Conservation (phyloP, 2,797 vertebrate genomes). For the Microchirus variegatus region DNA sequence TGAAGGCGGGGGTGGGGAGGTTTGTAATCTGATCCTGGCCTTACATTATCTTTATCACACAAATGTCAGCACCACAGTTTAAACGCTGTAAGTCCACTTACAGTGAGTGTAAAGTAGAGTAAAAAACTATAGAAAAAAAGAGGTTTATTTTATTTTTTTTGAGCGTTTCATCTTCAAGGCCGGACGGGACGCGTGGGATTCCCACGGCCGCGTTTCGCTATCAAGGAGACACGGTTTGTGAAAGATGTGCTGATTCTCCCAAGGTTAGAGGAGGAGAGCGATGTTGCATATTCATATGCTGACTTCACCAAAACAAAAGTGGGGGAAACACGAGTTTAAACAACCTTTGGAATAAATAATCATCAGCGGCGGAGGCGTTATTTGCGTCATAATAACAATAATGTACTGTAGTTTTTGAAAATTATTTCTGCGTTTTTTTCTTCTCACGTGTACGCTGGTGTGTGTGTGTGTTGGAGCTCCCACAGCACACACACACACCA, state of each 20-base stretch:
- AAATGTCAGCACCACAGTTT: slow-evolving; percentile 29
- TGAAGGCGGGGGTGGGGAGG: background rate
- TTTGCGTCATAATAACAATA: slow-evolving; percentile 42
- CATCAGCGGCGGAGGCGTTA: slow-evolving; percentile 18
- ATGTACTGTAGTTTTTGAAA: slow-evolving; percentile 14
- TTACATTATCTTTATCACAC: slow-evolving; percentile 44
- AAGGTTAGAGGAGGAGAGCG: slow-evolving; percentile 68
- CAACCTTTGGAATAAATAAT: slow-evolving; percentile 53
- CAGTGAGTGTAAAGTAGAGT: background rate
- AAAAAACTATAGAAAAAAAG: background rate
- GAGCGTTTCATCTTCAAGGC: slow-evolving; percentile 73
- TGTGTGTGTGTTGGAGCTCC: slow-evolving; percentile 1
- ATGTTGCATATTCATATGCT: slow-evolving; percentile 79
- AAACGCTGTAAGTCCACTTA: slow-evolving; percentile 35
- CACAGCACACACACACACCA: background rate
- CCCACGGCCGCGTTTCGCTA: slow-evolving; percentile 54
- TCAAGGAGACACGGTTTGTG: slow-evolving; percentile 59
- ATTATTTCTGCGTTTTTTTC: slow-evolving; percentile 4
- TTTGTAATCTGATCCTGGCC: background rate
- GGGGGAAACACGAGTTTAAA: slow-evolving; percentile 58
- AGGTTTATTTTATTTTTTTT: slow-evolving; percentile 41
- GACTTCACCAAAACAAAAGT: slow-evolving; percentile 66
- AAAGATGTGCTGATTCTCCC: slow-evolving; percentile 74
- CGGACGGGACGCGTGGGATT: slow-evolving; percentile 53
- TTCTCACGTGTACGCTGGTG: background rate